phyloP scores from a whole-genome alignment of 2,888 invertebrate genomes.

The Philopedon plagiatum region DNA sequence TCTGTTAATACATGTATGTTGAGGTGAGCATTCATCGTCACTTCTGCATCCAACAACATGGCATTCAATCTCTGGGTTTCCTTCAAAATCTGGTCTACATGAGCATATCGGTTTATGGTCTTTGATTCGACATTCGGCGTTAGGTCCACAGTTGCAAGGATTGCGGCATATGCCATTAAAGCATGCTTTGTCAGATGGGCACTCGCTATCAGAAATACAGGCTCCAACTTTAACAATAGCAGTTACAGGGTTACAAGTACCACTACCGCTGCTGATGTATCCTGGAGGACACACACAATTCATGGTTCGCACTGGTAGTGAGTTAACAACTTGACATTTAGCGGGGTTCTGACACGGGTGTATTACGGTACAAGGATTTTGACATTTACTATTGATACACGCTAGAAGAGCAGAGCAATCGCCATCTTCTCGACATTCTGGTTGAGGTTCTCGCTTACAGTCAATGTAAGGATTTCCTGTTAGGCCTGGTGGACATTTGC shows the following conservation, averaged over 20 bases:
- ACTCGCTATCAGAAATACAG: conserved; percentile 85
- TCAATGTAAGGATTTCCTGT: conserved; percentile 87
- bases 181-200: conserved; percentile 84
- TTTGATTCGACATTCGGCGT: conserved; percentile 87
- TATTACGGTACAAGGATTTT: conserved; percentile 84
- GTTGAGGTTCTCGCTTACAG: conserved; percentile 80
- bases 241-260: conserved; percentile 83
- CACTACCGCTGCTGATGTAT: conserved; percentile 87
- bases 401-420: conserved; percentile 87
- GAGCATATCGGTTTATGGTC: conserved; percentile 91
- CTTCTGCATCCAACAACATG: conserved; percentile 81
- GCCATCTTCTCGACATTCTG: conserved; percentile 84
- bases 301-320: conserved; percentile 89
- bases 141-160: conserved; percentile 89
- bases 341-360: conserved; percentile 87
- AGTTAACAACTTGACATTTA: conserved; percentile 84
- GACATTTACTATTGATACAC: conserved; percentile 86
- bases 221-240: conserved; percentile 74
- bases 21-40: conserved; percentile 84
- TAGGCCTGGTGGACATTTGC: conserved; percentile 84
- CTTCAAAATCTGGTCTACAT: conserved; percentile 85
- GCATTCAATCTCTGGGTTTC: conserved; percentile 88
- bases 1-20: conserved; percentile 87
- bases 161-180: conserved; percentile 84
- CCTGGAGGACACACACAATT: conserved; percentile 92